Base-by-base conservation (phyloP, 2,888 invertebrate species). In the Colletes collaris region DNA sequence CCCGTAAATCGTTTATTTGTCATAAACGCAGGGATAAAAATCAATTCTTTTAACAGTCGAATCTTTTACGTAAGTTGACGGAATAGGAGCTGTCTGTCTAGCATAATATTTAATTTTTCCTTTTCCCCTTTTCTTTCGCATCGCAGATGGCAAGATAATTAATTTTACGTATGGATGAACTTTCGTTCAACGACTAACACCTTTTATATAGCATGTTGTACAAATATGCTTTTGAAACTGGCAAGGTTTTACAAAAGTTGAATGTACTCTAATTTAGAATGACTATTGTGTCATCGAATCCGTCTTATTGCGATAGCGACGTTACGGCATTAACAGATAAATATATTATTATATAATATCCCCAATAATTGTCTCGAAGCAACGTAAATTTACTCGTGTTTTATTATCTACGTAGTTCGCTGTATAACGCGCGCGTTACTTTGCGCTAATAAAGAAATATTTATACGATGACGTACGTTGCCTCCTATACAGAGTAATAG, bases 261-360 rank as follows among this genome's bases (percentile, higher is more conserved):
- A 78, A 55, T 68, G 60, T 62, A 71, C 74, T 73, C 27, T 27
- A 35, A 65, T 73, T 75, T 64, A 64, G 50, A 35, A 49, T 37
- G 52, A 44, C 62, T 63, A 74, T 79, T 74, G 74, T 59, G 62
- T 16, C 49, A 66, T 67, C 62, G 27, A 66, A 65, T 66, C 50
- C 66, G 35, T 64, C 66, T 67, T 27, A 59, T 37, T 7, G 53
- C 58, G 69, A 70, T 81, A 81, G 68, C 67, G 78, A 72, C 67
- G 58, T 84, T 84, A 82, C 69, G 71, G 35, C 73, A 79, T 68
- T 58, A 55, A 27, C 37, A 75, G 79, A 84, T 82, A 84, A 84
- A 84, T 76, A 66, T 84, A 76, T 73, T 83, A 59, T 83, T 85
- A 74, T 71, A 79, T 84, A 84, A 84, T 62, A 52, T 60, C 37